phyloP scores from a whole-genome alignment of 2,113 vertebrate species.

The Podarcis cretensis region DNA sequence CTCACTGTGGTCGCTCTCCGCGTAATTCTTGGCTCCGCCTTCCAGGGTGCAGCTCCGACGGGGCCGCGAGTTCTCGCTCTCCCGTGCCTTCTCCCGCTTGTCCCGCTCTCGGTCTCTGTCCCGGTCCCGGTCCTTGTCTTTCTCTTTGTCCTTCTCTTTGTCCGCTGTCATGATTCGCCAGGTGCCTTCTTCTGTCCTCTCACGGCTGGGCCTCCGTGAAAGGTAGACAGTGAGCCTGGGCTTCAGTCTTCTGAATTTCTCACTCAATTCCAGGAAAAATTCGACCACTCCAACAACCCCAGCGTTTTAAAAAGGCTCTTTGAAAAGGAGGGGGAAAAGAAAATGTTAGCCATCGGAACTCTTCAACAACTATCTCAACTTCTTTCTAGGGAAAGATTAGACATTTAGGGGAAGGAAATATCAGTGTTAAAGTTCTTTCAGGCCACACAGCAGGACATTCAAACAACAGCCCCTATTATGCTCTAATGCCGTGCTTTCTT shows the following conservation, averaged over 20 bases:
- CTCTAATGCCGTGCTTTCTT: not conserved
- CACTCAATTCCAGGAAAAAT: conserved; percentile 99
- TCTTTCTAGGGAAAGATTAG: not conserved
- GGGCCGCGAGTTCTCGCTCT: conserved; percentile 90
- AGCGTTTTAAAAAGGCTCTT: conserved; percentile 91
- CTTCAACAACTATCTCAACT: not conserved
- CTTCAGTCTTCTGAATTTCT: conserved; percentile 99
- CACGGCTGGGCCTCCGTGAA: conserved; percentile 99
- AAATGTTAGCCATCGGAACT: conserved; percentile 37
- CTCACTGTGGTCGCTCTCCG: conserved; percentile 97
- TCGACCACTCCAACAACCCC: conserved; percentile 98
- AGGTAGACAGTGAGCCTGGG: conserved; percentile 99
- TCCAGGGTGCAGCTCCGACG: conserved; percentile 95
- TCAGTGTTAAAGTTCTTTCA: not conserved
- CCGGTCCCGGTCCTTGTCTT: conserved; percentile 84
- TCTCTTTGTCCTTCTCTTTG: conserved; percentile 94
- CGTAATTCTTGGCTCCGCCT: conserved; percentile 96
- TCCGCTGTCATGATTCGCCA: conserved; percentile 99
- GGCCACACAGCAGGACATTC: not conserved
- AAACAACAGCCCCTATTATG: not conserved
- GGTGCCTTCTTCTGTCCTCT: conserved; percentile 99
- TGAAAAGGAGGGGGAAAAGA: conserved; percentile 8
- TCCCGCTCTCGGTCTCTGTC: conserved; percentile 91
- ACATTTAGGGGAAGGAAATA: not conserved
- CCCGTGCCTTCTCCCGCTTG: conserved; percentile 84